Base-by-base conservation (phyloP, 2,888 invertebrate genomes). In the Leptogaster cylindrica region DNA sequence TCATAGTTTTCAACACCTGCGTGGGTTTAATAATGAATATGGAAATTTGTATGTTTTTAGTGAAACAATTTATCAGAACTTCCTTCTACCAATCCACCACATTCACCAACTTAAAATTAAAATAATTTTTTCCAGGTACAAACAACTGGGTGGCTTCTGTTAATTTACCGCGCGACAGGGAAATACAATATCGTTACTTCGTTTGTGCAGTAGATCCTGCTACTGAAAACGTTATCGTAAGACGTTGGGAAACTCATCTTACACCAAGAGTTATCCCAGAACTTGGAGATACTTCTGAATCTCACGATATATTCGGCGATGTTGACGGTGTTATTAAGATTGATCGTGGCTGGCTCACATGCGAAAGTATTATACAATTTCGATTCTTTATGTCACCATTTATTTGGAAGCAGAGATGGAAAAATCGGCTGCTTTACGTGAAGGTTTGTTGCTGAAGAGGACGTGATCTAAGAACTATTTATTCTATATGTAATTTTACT, bases 341-440 rank as follows among this genome's bases (percentile, higher is more conserved):
- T 10, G 90, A 89, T 75, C 85, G 87, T 72, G 95, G 95, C 10
- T 95, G 95, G 95, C 83, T 95, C 25, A 93, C 90, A 36, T 85
- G 86, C 70, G 92, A 93, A 77, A 89, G 89, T n/a, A 83, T 91
- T 65, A 84, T 95, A 50, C 94, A 95, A 78, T 86, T 95, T 69
- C 92, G 93, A 79, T 86, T 94, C 75, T 87, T 88, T 74, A 89
- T 91, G 75, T 89, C 89, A 75, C 91, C 94, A 1, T 85, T 95
- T 67, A 88, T 88, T 71, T 83, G 94, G 61, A 90, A 90, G 75
- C 87, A 88, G 73, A 87, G 88, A 72, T 85, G 90, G 74, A 83
- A 86, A 73, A 87, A 86, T 71, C 86, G 88, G 73, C 81, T 84
- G 69, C 84, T 93, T 74, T 85, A 85, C 74, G 87, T 91, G 48